phyloP scores from a whole-genome alignment of 2,797 vertebrate genomes.

The Pseudomugil gertrudae region DNA sequence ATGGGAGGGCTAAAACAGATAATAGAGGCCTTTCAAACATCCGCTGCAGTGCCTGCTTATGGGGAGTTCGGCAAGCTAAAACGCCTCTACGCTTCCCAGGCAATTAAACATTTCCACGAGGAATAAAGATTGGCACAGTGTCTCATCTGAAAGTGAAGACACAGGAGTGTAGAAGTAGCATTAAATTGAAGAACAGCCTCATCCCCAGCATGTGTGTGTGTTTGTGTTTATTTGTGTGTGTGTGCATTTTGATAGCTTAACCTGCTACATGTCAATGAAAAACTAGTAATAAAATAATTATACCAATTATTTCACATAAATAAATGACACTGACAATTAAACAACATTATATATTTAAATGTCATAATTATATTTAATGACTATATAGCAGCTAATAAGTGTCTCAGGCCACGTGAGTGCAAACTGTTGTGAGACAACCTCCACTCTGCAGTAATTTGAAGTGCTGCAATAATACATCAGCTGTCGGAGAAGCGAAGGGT shows the following conservation, averaged over 20 bases:
- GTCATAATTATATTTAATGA: constrained; percentile 69
- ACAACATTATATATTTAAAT: constrained; percentile 22
- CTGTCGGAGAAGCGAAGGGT: constrained; percentile 59
- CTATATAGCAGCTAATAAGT: constrained; percentile 67
- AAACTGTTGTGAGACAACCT: constrained; percentile 67
- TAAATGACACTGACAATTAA: constrained; percentile 11
- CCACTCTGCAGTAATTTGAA: constrained; percentile 70
- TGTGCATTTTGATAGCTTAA: constrained; percentile 37
- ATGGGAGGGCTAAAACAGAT: constrained; percentile 33
- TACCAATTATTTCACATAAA: constrained; percentile 28
- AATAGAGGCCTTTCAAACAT: constrained; percentile 35
- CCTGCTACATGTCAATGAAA: constrained; percentile 25
- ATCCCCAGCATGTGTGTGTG: constrained; percentile 10
- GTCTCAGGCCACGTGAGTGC: constrained; percentile 61
- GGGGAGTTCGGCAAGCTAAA: constrained; percentile 23
- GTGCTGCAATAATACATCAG: constrained; percentile 70
- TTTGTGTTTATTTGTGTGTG: background rate
- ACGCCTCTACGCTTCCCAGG: constrained; percentile 56
- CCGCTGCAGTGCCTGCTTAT: constrained; percentile 32
- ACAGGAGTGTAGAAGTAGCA: constrained; percentile 32
- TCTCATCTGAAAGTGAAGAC: constrained; percentile 54
- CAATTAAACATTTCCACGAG: constrained; percentile 66
- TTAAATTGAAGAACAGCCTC: constrained; percentile 40
- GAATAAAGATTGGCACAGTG: constrained; percentile 56
- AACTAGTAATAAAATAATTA: constrained; percentile 8